Conservation (phyloP, 2,888 invertebrate species). For the Thereva nobilitata region DNA sequence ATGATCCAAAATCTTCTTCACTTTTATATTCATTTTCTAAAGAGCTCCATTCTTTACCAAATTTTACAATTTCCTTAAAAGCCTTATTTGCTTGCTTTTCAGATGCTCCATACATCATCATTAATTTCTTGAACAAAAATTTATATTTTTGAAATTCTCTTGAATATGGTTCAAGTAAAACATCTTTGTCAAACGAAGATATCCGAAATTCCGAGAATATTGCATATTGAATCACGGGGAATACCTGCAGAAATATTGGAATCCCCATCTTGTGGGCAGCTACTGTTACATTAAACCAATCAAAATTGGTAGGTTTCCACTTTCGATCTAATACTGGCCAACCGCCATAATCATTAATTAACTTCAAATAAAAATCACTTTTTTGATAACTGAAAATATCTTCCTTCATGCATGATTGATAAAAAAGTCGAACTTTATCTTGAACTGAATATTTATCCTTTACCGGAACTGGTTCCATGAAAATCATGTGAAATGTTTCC, state of each 20-base stretch:
- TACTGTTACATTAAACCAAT: constrained; percentile 13
- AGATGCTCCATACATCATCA: constrained; percentile 11
- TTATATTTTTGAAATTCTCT: constrained; percentile 7
- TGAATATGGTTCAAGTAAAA: constrained; percentile 1
- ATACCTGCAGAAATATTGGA: neutral
- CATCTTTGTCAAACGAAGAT: neutral
- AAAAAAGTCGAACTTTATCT: constrained; percentile 7
- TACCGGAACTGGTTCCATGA: neutral
- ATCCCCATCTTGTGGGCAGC: constrained; percentile 1
- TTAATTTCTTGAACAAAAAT: constrained; percentile 2
- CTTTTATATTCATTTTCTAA: neutral
- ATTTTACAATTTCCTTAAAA: constrained; percentile 16
- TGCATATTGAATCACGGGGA: neutral
- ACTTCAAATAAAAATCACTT: constrained; percentile 4
- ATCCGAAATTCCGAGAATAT: neutral
- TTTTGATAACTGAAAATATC: constrained; percentile 11
- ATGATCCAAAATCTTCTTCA: neutral
- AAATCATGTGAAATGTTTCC: neutral
- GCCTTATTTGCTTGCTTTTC: neutral
- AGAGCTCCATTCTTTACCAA: neutral
- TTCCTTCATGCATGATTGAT: constrained; percentile 15
- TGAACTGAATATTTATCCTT: neutral
- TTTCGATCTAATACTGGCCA: constrained; percentile 16
- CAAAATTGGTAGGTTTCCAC: constrained; percentile 8
- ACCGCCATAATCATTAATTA: constrained; percentile 14